A percentile compares a stretch with the other conserved stretches of the same genome.
Conservation (phyloP, 2,113 vertebrate genomes). For the Bubo bubo region DNA sequence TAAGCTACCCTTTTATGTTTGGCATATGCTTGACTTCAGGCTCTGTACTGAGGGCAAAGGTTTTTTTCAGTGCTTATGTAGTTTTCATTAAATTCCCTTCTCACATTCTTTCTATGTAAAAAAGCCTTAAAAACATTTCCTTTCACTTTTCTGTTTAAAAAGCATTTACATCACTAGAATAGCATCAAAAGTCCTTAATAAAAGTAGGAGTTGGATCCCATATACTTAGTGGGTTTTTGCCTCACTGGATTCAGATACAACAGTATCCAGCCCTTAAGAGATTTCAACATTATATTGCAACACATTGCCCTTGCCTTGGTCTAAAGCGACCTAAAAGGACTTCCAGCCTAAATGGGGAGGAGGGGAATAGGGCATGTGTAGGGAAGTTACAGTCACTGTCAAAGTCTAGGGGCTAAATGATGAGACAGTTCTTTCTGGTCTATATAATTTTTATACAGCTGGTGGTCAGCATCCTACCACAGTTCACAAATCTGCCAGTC, state of each 20-base stretch:
- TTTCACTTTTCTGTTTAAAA: neutral
- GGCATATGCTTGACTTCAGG: neutral
- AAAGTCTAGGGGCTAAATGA: neutral
- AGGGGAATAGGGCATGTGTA: neutral
- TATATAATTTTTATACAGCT: neutral
- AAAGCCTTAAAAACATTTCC: neutral
- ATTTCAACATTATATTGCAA: neutral
- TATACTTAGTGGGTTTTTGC: neutral
- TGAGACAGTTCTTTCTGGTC: neutral
- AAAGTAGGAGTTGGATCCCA: neutral
- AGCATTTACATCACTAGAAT: neutral
- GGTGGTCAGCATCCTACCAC: neutral
- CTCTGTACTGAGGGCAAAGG: neutral
- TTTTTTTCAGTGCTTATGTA: neutral
- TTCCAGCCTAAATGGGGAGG: neutral
- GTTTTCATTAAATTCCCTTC: neutral
- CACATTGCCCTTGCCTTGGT: neutral
- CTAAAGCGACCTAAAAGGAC: neutral
- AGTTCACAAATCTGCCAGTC: neutral
- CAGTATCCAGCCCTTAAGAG: neutral
- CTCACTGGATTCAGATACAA: neutral
- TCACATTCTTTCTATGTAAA: neutral
- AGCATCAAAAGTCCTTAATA: neutral
- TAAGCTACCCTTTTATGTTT: neutral
- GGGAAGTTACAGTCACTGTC: neutral